Base-by-base conservation (phyloP, 2,797 vertebrate species). In the Smutsia gigantea region DNA sequence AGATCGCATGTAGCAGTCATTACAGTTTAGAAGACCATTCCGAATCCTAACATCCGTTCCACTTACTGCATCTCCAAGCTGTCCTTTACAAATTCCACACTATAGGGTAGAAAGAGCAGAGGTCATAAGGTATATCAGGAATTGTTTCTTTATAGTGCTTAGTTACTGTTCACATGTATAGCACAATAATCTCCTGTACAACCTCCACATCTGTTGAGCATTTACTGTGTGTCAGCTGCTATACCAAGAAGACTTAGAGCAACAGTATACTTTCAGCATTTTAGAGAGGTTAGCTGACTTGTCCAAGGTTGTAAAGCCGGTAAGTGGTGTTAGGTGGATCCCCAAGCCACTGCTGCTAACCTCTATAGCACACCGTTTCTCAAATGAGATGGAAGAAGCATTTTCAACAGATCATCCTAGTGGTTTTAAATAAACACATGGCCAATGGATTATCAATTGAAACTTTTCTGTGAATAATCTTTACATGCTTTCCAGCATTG, bases 81-180 rank as follows among this genome's bases (percentile, higher is more conserved):
- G 99, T 90, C 99, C 99, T 98, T 99, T 99, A 98, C 99, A 99
- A 97, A 99, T 98, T 23, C 99, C 99, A 98, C 99, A 99, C 99
- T 99, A 95, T 3, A 61, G 69, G 59, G 27, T 5, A 74, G 93
- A 97, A 55, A 83, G 69, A 85, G 79, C 90, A 63, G 23, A 42
- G 1, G 25, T 55, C 39, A 53, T 9, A 37, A 64, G 84, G 37
- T 0, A 37, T 25, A 9, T 0, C 1, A 51, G 59, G 37, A 59
- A 13, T 5, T 7, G 27, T 23, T 75, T 71, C 59, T 84, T 37
- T 71, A 27, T 17, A 17, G 31, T 2, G 34, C 15, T 34, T 21
- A 8, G 55, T 14, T 59, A 21, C 6, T 1, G 27, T 34, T 88
- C 23, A 34, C 4, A 46, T 11, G 57, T 74, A 0, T 1, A 53